Evolutionary conservation across 1,140 invertebrate species (phyloP), one percentile per base, ranked within the genome.

Genomic region (Agrypnia vestita): DNA sequence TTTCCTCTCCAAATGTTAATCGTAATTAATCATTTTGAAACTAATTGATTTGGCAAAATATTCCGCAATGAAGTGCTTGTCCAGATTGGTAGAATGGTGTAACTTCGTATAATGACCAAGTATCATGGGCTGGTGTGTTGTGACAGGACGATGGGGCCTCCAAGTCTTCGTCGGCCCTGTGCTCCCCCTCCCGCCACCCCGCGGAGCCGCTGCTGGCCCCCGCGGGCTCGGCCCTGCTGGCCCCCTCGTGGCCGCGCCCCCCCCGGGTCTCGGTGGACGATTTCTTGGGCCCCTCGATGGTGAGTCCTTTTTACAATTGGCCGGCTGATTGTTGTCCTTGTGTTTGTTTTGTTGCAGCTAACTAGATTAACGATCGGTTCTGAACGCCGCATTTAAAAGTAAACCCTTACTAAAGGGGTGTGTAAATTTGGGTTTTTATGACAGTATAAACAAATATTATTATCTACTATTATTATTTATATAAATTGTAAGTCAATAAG

Each of bases 251-350:
- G 69, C 17, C 47, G 15, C 69, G 69, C 47, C 15, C 69, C 43
- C 15, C 19, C 12, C 47, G 47, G 19, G 69, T 73, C 19, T 73
- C 69, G 0, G 51, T 73, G 69, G 69, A 73, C 11, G 69, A 73
- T 53, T 35, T 73, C 47, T 53, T 73, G 69, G 69, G 69, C 69
- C 47, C 69, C 69, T 12, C 69, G 12, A 73, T 73, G 69, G 69
- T 73, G 69, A 73, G 69, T 73, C 69, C 47, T 35, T 35, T 73
- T 73, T 43, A 55, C 69, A 53, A 73, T 55, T 73, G 69, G 51
- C 69, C 69, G 47, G 15, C 51, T 35, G 11, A 53, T 73, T 73
- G 69, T 73, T 51, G 19, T 19, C 25, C 3, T 62, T 62, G 61
- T 25, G 19, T 62, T 35, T 21, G 61, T 1, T 13, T 62, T 62